Evolutionary conservation across 2,113 vertebrate species (phyloP).

Genomic region (Oxyura jamaicensis): DNA sequence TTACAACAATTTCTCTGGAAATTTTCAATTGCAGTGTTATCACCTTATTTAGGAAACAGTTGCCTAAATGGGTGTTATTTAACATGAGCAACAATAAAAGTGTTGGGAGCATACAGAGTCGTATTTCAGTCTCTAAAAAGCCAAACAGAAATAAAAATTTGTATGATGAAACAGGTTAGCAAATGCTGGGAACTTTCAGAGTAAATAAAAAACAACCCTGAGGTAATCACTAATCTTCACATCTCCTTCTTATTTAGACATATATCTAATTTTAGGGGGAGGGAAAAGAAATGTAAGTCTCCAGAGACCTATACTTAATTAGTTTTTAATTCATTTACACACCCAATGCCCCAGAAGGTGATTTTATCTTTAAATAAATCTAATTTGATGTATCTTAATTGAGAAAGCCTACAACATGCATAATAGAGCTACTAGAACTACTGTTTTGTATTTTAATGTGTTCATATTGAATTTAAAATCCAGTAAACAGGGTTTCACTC

Average conservation of each 20-base stretch:
- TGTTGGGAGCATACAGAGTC: neutral
- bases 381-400: conserved; percentile 45
- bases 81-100: neutral
- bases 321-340: conserved; percentile 43
- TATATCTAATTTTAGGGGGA: conserved; percentile 33
- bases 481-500: conserved; percentile 26
- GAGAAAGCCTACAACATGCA: neutral
- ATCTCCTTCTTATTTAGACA: conserved; percentile 8
- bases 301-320: neutral
- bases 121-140: neutral
- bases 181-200: neutral
- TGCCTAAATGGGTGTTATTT: neutral
- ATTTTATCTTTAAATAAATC: conserved; percentile 54
- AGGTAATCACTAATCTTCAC: conserved; percentile 23
- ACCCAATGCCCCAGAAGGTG: neutral
- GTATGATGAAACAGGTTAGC: neutral
- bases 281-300: conserved; percentile 23
- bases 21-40: neutral
- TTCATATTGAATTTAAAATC: conserved; percentile 32
- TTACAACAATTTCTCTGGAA: neutral
- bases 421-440: conserved; percentile 8
- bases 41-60: neutral
- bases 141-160: neutral
- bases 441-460: neutral
- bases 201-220: neutral